Evolutionary conservation across 2,888 invertebrate species (phyloP).

Genomic region (Galeruca laticollis): DNA sequence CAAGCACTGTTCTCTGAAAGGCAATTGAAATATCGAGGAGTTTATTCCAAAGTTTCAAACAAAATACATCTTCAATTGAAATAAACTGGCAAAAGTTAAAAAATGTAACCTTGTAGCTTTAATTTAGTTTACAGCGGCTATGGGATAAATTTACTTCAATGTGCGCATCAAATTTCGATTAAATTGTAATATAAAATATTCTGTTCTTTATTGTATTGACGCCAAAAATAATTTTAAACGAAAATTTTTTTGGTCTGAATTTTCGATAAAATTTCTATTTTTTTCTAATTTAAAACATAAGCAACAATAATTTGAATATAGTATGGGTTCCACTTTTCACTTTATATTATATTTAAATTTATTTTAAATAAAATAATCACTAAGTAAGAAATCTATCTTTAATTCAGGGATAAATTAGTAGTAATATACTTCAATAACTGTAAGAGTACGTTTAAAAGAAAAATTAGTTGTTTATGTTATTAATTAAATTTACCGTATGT

Average conservation of each 20-base stretch:
- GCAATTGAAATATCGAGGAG: not conserved
- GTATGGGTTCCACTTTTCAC: not conserved
- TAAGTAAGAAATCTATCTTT: too few species aligned
- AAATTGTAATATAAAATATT: not conserved
- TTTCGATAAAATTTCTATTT: not conserved
- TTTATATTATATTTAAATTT: not conserved
- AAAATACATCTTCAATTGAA: constrained; percentile 1
- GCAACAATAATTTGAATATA: not conserved
- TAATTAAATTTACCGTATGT: not conserved
- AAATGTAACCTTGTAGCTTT: not conserved
- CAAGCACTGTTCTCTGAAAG: not conserved
- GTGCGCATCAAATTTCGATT: not conserved
- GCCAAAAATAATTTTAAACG: not conserved
- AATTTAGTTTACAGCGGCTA: not conserved
- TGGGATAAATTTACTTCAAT: not conserved
- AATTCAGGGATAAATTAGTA: too few species aligned
- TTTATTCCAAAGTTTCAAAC: not conserved
- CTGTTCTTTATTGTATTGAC: not conserved
- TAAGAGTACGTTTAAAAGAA: not conserved
- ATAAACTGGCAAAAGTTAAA: constrained; percentile 4
- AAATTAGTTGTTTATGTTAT: not conserved
- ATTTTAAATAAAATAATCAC: too few species aligned
- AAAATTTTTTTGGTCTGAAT: not conserved
- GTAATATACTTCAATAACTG: not conserved
- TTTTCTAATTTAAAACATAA: not conserved